Percentiles rank a stretch among this genome's conserved stretches.
Conservation (phyloP, 2,113 vertebrate genomes). For the Heloderma charlesbogerti region DNA sequence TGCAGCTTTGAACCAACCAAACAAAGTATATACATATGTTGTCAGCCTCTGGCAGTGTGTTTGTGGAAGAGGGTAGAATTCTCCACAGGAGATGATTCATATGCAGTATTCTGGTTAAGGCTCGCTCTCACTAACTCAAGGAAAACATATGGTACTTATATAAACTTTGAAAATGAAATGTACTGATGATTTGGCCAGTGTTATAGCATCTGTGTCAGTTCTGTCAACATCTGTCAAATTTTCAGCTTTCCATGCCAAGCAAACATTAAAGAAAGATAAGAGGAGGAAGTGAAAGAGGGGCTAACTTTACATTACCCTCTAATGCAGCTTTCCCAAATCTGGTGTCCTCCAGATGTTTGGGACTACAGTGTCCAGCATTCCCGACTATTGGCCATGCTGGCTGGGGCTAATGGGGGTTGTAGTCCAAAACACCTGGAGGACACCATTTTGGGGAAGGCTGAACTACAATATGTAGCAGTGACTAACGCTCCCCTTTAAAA, state of each 20-base stretch:
- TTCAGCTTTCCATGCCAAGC: neutral
- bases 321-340: neutral
- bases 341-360: neutral
- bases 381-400: neutral
- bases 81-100: neutral
- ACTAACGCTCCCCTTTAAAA: neutral
- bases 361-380: neutral
- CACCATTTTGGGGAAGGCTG: neutral
- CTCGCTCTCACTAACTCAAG: neutral
- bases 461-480: neutral
- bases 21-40: neutral
- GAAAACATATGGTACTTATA: slow-evolving; percentile 1
- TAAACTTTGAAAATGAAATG: neutral
- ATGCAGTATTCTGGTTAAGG: neutral
- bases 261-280: neutral
- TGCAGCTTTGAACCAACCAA: neutral
- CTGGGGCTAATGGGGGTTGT: neutral
- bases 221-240: neutral
- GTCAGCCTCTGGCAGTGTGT: neutral
- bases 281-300: neutral
- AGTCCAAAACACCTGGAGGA: neutral
- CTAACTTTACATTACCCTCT: too few relatives aligned
- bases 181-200: neutral
- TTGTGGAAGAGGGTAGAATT: neutral
- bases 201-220: neutral